Evolutionary conservation across 1,140 invertebrate genomes (phyloP).

Genomic region (Drosophila trapezifrons): DNA sequence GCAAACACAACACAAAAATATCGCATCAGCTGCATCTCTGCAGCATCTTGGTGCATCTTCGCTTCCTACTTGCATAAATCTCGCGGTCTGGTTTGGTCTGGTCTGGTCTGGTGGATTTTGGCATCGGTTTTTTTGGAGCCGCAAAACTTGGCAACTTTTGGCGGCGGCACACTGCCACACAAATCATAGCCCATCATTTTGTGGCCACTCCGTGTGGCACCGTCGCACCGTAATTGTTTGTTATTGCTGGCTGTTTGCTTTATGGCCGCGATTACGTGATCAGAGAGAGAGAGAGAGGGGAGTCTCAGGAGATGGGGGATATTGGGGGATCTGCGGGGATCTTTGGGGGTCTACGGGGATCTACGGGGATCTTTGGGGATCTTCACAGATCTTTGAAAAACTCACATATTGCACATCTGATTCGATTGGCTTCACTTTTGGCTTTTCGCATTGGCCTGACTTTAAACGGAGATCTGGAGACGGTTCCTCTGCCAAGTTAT

Average conservation of each 20-base stretch:
- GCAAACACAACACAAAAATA: too few relatives aligned
- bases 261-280: slow-evolving; percentile 70
- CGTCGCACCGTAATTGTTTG: slow-evolving; percentile 63
- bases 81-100: slow-evolving; percentile 23
- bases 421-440: slow-evolving; percentile 54
- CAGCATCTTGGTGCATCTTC: slow-evolving; percentile 22
- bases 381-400: slow-evolving; percentile 32
- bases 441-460: slow-evolving; percentile 22
- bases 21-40: slow-evolving; percentile 16
- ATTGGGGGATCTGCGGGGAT: neutral
- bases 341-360: too few relatives aligned
- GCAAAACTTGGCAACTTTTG: neutral
- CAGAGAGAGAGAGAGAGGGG: neutral
- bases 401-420: slow-evolving; percentile 61
- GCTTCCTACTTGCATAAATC: slow-evolving; percentile 78
- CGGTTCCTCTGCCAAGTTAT: slow-evolving; percentile 34
- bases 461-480: slow-evolving; percentile 30
- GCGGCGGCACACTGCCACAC: slow-evolving; percentile 68
- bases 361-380: too few relatives aligned
- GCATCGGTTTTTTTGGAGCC: too few relatives aligned
- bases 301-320: neutral
- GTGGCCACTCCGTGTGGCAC: slow-evolving; percentile 33
- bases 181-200: slow-evolving; percentile 64
- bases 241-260: slow-evolving; percentile 60
- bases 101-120: slow-evolving; percentile 8